Evolutionary conservation across 1,140 invertebrate genomes (phyloP).

Genomic region (Arion vulgaris): DNA sequence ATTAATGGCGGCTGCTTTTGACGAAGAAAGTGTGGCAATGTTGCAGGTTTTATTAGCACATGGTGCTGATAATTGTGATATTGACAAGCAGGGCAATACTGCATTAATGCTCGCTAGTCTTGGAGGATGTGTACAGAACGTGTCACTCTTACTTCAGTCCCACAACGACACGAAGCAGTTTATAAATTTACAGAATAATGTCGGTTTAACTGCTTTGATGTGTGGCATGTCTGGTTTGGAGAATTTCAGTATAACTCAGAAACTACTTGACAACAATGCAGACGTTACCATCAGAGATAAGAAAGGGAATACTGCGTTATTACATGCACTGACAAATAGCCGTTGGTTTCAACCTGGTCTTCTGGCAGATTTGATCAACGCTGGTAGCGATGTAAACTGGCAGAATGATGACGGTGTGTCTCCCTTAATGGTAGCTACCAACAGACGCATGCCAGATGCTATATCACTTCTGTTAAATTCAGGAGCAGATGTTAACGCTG

Average conservation of each 20-base stretch:
- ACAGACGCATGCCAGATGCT: not conserved
- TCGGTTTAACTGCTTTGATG: not conserved
- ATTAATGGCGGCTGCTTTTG: not conserved
- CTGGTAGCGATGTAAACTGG: not conserved
- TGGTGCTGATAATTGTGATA: not conserved
- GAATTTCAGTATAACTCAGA: no score
- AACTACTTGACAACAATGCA: not conserved
- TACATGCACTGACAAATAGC: not conserved
- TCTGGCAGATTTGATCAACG: not conserved
- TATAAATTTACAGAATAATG: not conserved
- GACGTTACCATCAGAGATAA: not conserved
- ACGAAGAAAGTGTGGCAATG: not conserved
- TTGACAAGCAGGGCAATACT: not conserved
- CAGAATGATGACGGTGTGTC: not conserved
- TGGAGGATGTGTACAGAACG: not conserved
- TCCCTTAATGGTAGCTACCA: not conserved
- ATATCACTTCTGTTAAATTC: not conserved
- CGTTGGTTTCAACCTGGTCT: not conserved
- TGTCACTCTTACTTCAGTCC: not conserved
- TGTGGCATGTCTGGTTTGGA: no score
- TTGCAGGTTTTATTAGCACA: not conserved
- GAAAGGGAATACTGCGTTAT: not conserved
- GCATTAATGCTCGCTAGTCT: not conserved
- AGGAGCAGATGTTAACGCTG: constrained; percentile 8
- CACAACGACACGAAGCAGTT: not conserved